These are phyloP conservation scores for Hyles lineata DNA, from an alignment of 2,888 invertebrate genomes.

Conservation along the genomic window DNA sequence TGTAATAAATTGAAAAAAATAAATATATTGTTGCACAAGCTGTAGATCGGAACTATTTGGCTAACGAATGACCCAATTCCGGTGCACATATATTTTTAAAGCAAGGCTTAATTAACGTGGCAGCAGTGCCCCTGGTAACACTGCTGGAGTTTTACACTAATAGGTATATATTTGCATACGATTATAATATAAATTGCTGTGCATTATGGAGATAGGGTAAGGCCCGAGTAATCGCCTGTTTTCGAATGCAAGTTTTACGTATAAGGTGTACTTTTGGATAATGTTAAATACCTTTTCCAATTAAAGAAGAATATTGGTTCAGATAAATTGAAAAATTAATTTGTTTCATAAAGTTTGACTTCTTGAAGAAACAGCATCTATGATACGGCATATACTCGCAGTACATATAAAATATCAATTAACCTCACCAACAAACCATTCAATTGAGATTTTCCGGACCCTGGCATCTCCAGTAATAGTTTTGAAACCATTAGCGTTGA, in stretches of 20 bases:
- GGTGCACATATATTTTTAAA: conserved; percentile 47
- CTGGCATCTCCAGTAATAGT: neutral
- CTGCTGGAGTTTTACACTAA: conserved; percentile 32
- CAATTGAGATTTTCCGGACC: no score
- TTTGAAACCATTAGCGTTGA: neutral
- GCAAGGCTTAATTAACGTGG: conserved; percentile 48
- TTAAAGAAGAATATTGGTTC: no score
- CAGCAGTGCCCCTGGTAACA: conserved; percentile 35
- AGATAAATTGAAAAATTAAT: no score
- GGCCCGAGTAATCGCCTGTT: neutral
- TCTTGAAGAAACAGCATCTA: no score
- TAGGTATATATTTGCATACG: conserved; percentile 34
- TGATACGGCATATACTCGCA: no score
- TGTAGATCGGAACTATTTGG: conserved; percentile 39
- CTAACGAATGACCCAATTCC: conserved; percentile 42
- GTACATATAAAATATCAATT: no score
- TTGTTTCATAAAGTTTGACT: no score
- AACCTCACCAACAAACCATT: no score
- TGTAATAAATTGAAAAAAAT: neutral
- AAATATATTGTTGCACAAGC: conserved; percentile 32
- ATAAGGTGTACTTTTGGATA: no score
- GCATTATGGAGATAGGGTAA: neutral
- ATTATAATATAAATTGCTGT: conserved; percentile 35
- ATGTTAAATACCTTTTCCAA: no score
- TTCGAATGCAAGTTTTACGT: neutral